Percentiles rank a stretch among this genome's conserved stretches.
These are phyloP conservation scores for Lophochroa leadbeateri DNA, from an alignment of 2,113 vertebrate species.

Conservation along the genomic window DNA sequence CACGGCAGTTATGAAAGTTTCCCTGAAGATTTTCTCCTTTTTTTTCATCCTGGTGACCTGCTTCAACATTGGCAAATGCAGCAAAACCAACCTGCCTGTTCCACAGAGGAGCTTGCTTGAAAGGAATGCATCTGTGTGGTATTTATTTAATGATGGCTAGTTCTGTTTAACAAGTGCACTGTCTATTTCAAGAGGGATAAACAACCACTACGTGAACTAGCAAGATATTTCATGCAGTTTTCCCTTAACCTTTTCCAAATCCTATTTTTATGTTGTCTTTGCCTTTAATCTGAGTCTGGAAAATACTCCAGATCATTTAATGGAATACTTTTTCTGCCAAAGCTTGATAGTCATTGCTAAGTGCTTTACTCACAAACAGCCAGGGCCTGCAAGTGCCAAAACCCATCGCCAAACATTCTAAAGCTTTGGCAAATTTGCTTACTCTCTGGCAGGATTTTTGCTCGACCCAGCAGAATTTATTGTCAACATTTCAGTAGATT, in stretches of 20 bases:
- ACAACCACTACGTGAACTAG: neutral
- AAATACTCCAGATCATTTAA: neutral
- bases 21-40: neutral
- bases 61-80: neutral
- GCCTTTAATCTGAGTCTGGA: slow-evolving; percentile 5
- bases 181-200: neutral
- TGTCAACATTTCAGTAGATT: slow-evolving; percentile 23
- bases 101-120: neutral
- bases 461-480: neutral
- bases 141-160: neutral
- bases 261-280: neutral
- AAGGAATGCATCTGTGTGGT: neutral
- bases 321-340: neutral
- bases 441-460: neutral
- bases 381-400: neutral
- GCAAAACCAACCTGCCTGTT: neutral
- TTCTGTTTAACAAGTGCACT: neutral
- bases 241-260: neutral
- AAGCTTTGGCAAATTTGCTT: neutral
- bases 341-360: slow-evolving; percentile 15
- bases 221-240: neutral
- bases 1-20: neutral
- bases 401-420: neutral
- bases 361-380: slow-evolving; percentile 21
- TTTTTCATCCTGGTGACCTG: neutral